These are phyloP conservation scores for Proctacanthus coquilletti DNA, from an alignment of 1,140 invertebrate genomes.

Conservation along the genomic window DNA sequence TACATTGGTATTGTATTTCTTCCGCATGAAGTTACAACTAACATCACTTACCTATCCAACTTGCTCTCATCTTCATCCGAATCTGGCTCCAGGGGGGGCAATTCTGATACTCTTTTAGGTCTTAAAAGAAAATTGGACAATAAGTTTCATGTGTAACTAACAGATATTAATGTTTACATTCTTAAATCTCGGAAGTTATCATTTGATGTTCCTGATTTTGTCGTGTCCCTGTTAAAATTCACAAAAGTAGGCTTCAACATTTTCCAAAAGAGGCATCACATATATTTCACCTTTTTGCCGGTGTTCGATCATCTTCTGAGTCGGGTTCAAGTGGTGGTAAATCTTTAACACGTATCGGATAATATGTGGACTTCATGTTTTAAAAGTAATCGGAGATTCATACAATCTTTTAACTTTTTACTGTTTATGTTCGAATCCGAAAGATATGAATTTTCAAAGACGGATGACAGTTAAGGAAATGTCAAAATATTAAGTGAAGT, in stretches of 20 bases:
- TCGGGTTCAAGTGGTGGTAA: slow-evolving; percentile 16
- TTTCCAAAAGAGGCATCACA: background rate
- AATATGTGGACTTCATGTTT: slow-evolving; percentile 11
- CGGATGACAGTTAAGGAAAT: too few species aligned
- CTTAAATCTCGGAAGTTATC: slow-evolving; percentile 5
- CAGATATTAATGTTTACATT: slow-evolving; percentile 6
- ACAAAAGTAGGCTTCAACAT: too few species aligned
- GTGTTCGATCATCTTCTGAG: slow-evolving; percentile 21
- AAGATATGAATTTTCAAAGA: too few species aligned
- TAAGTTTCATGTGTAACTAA: too few species aligned
- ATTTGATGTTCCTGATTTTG: too few species aligned
- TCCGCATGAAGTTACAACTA: background rate
- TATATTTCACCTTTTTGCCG: slow-evolving; percentile 9
- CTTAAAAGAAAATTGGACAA: too few species aligned
- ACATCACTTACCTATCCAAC: slow-evolving; percentile 11
- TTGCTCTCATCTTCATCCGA: slow-evolving; percentile 17
- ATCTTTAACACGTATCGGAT: slow-evolving; percentile 21
- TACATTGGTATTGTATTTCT: background rate
- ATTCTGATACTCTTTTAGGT: slow-evolving; percentile 17
- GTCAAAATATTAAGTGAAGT: too few species aligned
- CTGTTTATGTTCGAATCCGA: too few species aligned
- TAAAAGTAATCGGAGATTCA: too few species aligned
- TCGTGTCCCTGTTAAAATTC: too few species aligned
- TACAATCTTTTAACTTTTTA: too few species aligned
- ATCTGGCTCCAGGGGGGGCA: slow-evolving; percentile 19